Evolutionary conservation across 2,888 invertebrate species (phyloP), one percentile per base, ranked within the genome.

Genomic region (Brachypterus glaber): DNA sequence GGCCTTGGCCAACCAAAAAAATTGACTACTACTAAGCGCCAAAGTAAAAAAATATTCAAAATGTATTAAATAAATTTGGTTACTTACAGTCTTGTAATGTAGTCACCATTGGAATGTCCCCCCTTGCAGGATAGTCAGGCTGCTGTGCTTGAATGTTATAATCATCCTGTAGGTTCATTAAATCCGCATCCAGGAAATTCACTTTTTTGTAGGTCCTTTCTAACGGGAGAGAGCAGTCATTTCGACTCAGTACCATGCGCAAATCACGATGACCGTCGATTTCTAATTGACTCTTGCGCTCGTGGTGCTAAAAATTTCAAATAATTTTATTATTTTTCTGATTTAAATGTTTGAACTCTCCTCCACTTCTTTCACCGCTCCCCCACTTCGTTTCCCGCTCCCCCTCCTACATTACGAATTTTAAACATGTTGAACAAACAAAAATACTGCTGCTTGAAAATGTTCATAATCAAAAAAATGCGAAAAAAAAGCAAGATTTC

Each of bases 71-170:
- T 2, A 13, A n/a, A 37, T 18, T 25, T 13, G 17, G 15, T 35
- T 18, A 50, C 52, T 53, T 54, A 65, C 67, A 70, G 50, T 77
- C 77, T 53, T 74, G 72, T 31, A 76, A 67, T 35, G 71, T 73
- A 45, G 73, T 69, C 30, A 76, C 63, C 40, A 77, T 68, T 21
- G 76, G 76, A 51, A 82, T 81, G 58, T 83, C 83, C 43, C 81
- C 82, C 52, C 79, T 46, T 65, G 47, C 69, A 56, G 40, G 37
- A 25, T 47, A 46, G 5, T 46, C 45, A 55, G 44, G 70, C 61
- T 48, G 64, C 64, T 52, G 66, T 3, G 64, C 63, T 51, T 67
- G 68, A 43, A 65, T 57, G 37, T 64, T 58, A 2, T 54, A 58
- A 40, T 67, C 62, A 35, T 60, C 55, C 17, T 49, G 58, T 8